Base-by-base conservation (phyloP, 2,113 vertebrate genomes). In the Epinephelus fuscoguttatus region DNA sequence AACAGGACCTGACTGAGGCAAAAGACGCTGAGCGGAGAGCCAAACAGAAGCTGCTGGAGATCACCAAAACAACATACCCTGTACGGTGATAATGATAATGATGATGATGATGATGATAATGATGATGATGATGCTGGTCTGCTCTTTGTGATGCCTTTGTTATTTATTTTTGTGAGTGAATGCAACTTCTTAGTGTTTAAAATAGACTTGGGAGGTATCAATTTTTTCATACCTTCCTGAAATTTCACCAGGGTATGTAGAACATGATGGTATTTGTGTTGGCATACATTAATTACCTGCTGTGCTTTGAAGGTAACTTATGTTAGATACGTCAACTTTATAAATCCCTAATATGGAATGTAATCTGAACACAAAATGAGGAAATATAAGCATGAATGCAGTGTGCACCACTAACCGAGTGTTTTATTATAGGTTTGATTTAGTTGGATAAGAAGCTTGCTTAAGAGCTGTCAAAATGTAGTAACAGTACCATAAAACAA, bases 1-100 rank as follows among this genome's bases (percentile, higher is more conserved):
- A 97, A 59, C 97, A 98, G 85, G 97, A 98, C 88, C 95, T 99
- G 88, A 97, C 92, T 0, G 97, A 97, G 81, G 97, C 97, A 42
- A 96, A 97, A 73, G 97, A 97, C 33, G 96, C 97, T 0, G 97
- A 98, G 81, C 93, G 95, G 49, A 95, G 96, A 92, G 96, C 96
- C 0, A 98, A 97, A 57, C 96, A 97, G 90, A 97, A 96, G 86
- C 96, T 98, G 62, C 69, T 96, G 7, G 97, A 97, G 69, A 95
- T 97, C 84, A 97, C 96, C 78, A 96, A 96, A 90, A 93, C 94
- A n/a, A 96, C 95, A 66, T 96, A 96, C 69, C 95, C 96, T 55
- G 97, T 97, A 92, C 84, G 87, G 70, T 72, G 60, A 78, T 53
- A 19, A 25, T 63, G 21, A 37, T 37, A 1, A 67, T 25, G 52